Base-by-base conservation (phyloP, 2,888 invertebrate genomes). In the Troilus luridus region DNA sequence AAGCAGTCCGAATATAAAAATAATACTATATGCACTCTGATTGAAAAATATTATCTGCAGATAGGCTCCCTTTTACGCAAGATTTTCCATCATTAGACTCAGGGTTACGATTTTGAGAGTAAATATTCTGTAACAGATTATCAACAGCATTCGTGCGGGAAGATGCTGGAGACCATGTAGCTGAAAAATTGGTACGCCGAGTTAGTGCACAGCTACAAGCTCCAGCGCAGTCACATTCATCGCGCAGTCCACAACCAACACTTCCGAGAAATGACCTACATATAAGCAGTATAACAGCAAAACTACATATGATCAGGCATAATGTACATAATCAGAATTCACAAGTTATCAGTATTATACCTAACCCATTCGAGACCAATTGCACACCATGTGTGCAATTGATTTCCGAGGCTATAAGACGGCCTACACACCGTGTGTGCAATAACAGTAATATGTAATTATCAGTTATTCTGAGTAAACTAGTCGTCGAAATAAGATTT, bases 221-320 rank as follows among this genome's bases (percentile, higher is more conserved):
- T 19, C 91, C 91, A n/a, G 60, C 91, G 72, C 91, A 91, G 88
- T 88, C 72, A 56, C 91, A 91, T 81, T 90, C 90, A n/a, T 88
- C 90, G n/a, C 64, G 41, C 8, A 90, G 24, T 19, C 90, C 85
- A 58, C 85, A 85, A 85, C 85, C 56, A n/a, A 85, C 85, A 56
- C 85, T 85, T 85, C 85, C 81, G 9, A 77, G 88, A 41, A 91
- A 88, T 14, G 88, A 54, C 54, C 88, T 91, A 56, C 0, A 62
- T n/a, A 77, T 24, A 77, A 41, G 41, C 14, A 27, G 27, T 14
- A 11, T 14, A 72, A 67, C 24, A 10, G 64, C 24, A 67, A 67
- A 67, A 24, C n/a, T n/a, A n/a, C n/a, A 24, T 11, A n/a, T n/a
- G n/a, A n/a, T n/a, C n/a, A n/a, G n/a, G n/a, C n/a, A n/a, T n/a